Percentiles rank a stretch among this genome's conserved stretches.
Evolutionary conservation across 1,140 invertebrate genomes (phyloP).

Genomic region (Myzus persicae): DNA sequence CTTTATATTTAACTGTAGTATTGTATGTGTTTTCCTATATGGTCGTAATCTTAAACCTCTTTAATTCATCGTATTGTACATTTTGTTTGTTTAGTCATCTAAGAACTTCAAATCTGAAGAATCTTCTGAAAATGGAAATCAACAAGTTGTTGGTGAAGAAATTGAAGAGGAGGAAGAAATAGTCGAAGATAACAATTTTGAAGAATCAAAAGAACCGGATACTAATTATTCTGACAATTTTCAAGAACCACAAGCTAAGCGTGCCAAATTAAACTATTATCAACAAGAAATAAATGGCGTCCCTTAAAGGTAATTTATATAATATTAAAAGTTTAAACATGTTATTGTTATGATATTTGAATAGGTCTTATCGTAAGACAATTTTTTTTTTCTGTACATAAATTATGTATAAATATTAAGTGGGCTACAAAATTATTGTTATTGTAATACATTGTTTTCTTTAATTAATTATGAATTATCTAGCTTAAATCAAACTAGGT

Average conservation of each 20-base stretch:
- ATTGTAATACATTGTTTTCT: slow-evolving; percentile 43
- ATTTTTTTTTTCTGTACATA: slow-evolving; percentile 41
- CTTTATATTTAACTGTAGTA: too few species aligned
- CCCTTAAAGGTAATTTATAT: slow-evolving; percentile 46
- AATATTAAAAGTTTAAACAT: slow-evolving; percentile 48
- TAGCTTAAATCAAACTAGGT: slow-evolving; percentile 50
- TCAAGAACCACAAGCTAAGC: slow-evolving; percentile 55
- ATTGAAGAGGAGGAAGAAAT: slow-evolving; percentile 35
- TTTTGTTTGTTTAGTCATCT: slow-evolving; percentile 19
- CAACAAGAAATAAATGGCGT: slow-evolving; percentile 57
- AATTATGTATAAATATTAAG: slow-evolving; percentile 48
- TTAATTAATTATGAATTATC: slow-evolving; percentile 50
- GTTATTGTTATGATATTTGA: slow-evolving; percentile 56
- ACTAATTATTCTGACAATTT: slow-evolving; percentile 52
- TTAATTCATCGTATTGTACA: neutral
- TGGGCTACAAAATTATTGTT: slow-evolving; percentile 56
- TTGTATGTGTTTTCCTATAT: neutral
- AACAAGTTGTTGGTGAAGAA: slow-evolving; percentile 37
- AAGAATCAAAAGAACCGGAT: slow-evolving; percentile 45
- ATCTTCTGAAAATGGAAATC: slow-evolving; percentile 40
- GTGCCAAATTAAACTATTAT: slow-evolving; percentile 54
- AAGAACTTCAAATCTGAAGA: slow-evolving; percentile 19
- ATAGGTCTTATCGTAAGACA: slow-evolving; percentile 44
- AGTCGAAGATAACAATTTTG: slow-evolving; percentile 29
- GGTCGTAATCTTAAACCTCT: neutral